Evolutionary conservation across 2,888 invertebrate genomes (phyloP), one percentile per base, ranked within the genome.

Genomic region (Xylocampa areola): DNA sequence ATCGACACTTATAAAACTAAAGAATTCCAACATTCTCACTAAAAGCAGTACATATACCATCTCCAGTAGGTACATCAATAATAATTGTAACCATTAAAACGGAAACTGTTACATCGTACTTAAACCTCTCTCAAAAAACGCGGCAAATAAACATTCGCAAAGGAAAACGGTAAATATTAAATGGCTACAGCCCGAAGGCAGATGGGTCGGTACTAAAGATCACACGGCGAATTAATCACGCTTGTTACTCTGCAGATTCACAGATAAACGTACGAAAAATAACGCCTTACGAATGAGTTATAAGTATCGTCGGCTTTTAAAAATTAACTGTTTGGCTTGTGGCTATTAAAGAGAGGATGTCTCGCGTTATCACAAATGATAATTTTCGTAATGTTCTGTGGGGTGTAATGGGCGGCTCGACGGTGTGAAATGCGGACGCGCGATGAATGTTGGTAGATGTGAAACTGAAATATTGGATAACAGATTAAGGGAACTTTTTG

Each of bases 201-300:
- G 85, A 85, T 86, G 83, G 79, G 77, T 73, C 80, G 74, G 77
- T 74, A 77, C 81, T 81, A 76, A 80, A 77, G 81, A 81, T 82
- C 81, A 68, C 75, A 66, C 52, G 53, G 70, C 72, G 63, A 84
- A 90, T 92, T 91, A 90, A 92, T 92, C 91, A 91, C 87, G 80
- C 88, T 86, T 89, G 91, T 91, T 89, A 84, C 82, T 75, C 76
- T 62, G 72, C 72, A 89, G 92, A 92, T 92, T 79, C 71, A 58
- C 81, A 81, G 92, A 92, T 92, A 75, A 92, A 87, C 82, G 80
- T 62, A 80, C 86, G 87, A 89, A 81, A 88, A 88, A 90, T 90
- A 88, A 89, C 87, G 87, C 88, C 87, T 82, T 70, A 60, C 55
- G 77, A 80, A 80, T 88, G 88, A 90, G 75, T 87, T 70, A 75